These are phyloP conservation scores for Pemphredon lugubris DNA, from an alignment of 2,888 invertebrate species.

Conservation along the genomic window DNA sequence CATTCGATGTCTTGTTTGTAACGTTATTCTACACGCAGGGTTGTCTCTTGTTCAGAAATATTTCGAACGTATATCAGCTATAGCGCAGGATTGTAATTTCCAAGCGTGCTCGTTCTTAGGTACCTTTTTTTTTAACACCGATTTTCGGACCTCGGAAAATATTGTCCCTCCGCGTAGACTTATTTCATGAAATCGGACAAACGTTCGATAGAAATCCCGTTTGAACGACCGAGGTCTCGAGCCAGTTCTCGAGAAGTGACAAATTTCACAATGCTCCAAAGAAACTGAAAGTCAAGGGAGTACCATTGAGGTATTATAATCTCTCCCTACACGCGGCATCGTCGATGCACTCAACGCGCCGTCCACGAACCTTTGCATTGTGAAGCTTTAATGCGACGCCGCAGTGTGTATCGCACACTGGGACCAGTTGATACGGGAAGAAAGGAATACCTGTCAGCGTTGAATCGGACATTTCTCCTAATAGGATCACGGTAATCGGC, in stretches of 20 bases:
- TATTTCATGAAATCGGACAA: too few relatives aligned
- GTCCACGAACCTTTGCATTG: conserved; percentile 34
- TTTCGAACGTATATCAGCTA: too few relatives aligned
- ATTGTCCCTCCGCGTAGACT: too few relatives aligned
- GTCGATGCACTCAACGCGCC: conserved; percentile 25
- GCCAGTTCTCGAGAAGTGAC: conserved; percentile 36
- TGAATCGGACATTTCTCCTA: conserved; percentile 57
- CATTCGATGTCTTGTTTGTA: too few relatives aligned
- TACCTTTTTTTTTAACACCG: too few relatives aligned
- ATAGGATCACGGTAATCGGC: conserved; percentile 79
- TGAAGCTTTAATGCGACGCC: conserved; percentile 12
- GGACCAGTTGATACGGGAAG: conserved; percentile 1
- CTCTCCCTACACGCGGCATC: conserved; percentile 40
- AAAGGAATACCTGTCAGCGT: conserved; percentile 27
- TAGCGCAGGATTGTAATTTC: too few relatives aligned
- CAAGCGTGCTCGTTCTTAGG: not conserved
- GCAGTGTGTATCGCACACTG: not conserved
- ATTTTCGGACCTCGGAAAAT: conserved; percentile 1
- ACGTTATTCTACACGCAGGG: too few relatives aligned
- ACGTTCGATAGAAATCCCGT: conserved; percentile 16
- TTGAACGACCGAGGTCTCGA: conserved; percentile 19
- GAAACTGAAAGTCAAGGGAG: conserved; percentile 47
- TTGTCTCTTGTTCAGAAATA: too few relatives aligned
- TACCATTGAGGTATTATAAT: conserved; percentile 44
- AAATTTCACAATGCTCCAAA: conserved; percentile 38